A percentile compares a stretch with the other conserved stretches of the same genome.
Conservation (phyloP, 2,888 invertebrate species). For the Embidobia sp. region DNA sequence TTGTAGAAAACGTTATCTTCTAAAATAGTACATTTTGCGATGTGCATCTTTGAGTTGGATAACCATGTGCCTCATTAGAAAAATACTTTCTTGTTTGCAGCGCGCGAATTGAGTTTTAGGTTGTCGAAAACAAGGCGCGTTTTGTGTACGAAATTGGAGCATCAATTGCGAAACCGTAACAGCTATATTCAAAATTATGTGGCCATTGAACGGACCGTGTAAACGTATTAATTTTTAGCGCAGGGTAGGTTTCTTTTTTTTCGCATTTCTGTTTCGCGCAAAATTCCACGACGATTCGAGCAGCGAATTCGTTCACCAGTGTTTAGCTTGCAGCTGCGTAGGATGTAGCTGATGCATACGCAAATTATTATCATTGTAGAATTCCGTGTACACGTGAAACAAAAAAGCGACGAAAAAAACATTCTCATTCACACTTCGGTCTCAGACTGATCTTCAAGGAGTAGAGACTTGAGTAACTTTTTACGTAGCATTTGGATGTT, state of each 20-base stretch:
- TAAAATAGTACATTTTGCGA: conserved; percentile 18
- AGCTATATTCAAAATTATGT: no score
- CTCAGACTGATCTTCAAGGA: conserved; percentile 20
- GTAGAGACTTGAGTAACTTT: conserved; percentile 27
- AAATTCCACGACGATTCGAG: no score
- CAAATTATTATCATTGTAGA: conserved; percentile 51
- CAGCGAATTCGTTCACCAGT: conserved; percentile 49
- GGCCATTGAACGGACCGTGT: no score
- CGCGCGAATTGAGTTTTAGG: neutral
- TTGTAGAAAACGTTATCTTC: conserved; percentile 6
- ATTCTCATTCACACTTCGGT: conserved; percentile 59
- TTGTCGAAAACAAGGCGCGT: no score
- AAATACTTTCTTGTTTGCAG: neutral
- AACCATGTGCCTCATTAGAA: conserved; percentile 56
- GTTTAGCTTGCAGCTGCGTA: conserved; percentile 73
- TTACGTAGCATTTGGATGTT: conserved; percentile 31
- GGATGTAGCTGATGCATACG: conserved; percentile 67
- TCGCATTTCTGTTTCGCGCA: no score
- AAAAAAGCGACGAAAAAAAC: conserved; percentile 27
- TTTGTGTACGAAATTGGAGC: no score
- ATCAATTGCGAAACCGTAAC: no score
- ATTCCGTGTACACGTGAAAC: conserved; percentile 38
- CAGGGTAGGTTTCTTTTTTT: no score
- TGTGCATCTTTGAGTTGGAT: conserved; percentile 26
- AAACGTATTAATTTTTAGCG: no score